A percentile compares a stretch with the other conserved stretches of the same genome.
phyloP scores from a whole-genome alignment of 2,113 vertebrate species.

The Brachyistius frenatus region DNA sequence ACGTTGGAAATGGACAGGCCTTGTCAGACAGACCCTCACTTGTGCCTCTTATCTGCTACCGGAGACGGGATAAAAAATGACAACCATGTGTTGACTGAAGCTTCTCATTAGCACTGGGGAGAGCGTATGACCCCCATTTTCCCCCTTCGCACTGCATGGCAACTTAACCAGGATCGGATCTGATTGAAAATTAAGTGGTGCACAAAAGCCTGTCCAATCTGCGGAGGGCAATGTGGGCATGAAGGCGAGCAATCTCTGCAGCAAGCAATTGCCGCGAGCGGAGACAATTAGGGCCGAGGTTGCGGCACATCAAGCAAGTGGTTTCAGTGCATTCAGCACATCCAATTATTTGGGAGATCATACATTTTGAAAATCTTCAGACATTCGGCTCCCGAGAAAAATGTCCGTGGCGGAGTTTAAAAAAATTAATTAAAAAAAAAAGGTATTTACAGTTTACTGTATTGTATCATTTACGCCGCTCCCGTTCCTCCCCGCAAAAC shows the following conservation, averaged over 20 bases:
- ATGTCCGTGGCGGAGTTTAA: neutral
- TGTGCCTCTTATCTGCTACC: constrained; percentile 51
- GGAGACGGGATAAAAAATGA: constrained; percentile 57
- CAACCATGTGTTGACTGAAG: constrained; percentile 72
- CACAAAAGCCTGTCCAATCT: constrained; percentile 73
- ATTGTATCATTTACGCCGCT: constrained; percentile 36
- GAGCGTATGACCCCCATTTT: constrained; percentile 64
- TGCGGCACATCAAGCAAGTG: constrained; percentile 53
- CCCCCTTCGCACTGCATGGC: constrained; percentile 28
- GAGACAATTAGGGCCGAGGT: constrained; percentile 68
- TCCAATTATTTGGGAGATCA: constrained; percentile 61
- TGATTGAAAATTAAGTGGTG: constrained; percentile 79
- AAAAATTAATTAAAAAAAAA: too few species aligned
- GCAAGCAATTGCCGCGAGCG: constrained; percentile 45
- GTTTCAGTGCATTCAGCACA: constrained; percentile 54
- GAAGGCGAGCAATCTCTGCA: constrained; percentile 53
- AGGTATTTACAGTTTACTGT: constrained; percentile 34
- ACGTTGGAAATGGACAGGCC: constrained; percentile 45
- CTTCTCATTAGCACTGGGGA: constrained; percentile 74
- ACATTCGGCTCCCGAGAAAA: constrained; percentile 34
- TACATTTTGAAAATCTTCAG: constrained; percentile 50
- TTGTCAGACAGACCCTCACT: constrained; percentile 50
- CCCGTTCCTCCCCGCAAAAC: neutral
- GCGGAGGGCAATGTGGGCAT: constrained; percentile 48
- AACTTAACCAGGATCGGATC: constrained; percentile 69